Percentiles rank a stretch among this genome's conserved stretches.
phyloP scores from a whole-genome alignment of 1,140 invertebrate genomes.

The Himalopsyche phryganea region DNA sequence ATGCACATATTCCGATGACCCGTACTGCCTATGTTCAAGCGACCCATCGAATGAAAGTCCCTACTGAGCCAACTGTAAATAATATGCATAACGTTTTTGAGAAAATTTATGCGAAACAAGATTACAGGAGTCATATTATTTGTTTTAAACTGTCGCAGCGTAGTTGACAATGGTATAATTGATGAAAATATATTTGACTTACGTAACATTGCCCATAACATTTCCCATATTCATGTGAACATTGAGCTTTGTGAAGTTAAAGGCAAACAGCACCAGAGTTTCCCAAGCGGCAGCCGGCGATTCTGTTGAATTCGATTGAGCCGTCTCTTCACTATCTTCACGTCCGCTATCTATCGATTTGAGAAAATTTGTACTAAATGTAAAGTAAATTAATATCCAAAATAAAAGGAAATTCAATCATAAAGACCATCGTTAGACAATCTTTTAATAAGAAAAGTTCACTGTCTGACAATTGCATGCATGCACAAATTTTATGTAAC shows the following conservation, averaged over 20 bases:
- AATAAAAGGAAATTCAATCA: too few species aligned
- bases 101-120: neutral
- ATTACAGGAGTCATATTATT: too few species aligned
- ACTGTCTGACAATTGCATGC: too few species aligned
- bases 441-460: constrained; percentile 7
- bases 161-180: too few species aligned
- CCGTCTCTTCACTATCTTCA: constrained; percentile 36
- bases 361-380: too few species aligned
- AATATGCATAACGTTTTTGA: neutral
- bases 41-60: constrained; percentile 85
- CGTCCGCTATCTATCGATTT: constrained; percentile 45
- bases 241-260: constrained; percentile 92
- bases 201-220: constrained; percentile 95
- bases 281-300: constrained; percentile 74
- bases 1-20: constrained; percentile 93
- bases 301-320: constrained; percentile 48
- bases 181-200: too few species aligned
- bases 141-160: too few species aligned
- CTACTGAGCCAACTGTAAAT: constrained; percentile 78
- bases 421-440: constrained; percentile 8
- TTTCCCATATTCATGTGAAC: constrained; percentile 99
- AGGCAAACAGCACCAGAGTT: constrained; percentile 90
- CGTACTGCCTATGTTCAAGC: constrained; percentile 88
- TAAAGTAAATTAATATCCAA: too few species aligned
- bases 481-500: too few species aligned